Evolutionary conservation across 2,888 invertebrate genomes (phyloP), one percentile per base, ranked within the genome.

Genomic region (Pandemis cinnamomeana): DNA sequence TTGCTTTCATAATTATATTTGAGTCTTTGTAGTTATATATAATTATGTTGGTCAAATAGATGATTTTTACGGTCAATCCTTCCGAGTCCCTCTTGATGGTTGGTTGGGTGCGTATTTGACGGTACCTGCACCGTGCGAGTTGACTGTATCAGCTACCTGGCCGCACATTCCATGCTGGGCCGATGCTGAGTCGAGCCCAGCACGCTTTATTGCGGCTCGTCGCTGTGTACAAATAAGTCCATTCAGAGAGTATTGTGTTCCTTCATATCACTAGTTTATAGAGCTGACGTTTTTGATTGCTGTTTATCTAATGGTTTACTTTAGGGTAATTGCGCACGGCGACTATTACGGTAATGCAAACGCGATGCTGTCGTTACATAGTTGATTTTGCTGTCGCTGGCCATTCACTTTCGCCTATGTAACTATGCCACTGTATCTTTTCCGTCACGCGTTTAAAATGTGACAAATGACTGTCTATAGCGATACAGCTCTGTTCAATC

Each of bases 191-290:
- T 10, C 20, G 27, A 55, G 5, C 11, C 55, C 55, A 20, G 53
- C 15, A 5, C 48, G 6, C 48, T 51, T 15, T 53, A 7, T 15
- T 53, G 53, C 4, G 7, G 20, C 5, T 55, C 2, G 8, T 10
- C 10, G 27, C 27, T 20, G 27, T 15, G 2, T 58, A 58, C 27
- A 4, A 27, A 27, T 27, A 70, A 63, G 55, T 6, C 10, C 11
- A 44, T 63, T 42, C 20, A 63, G 15, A 64, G 13, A 36, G 27
- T 44, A 8, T 20, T 8, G 42, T 44, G 46, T 44, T 55, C 44
- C 20, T 7, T 48, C 71, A 63, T 71, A 71, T 71, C 70, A 71
- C 27, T 53, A 53, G 70, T 44, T 42, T 42, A 42, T 71, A 71
- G 55, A 15, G 15, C 55, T 20, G 55, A n/a, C 15, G 15, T 20